Evolutionary conservation across 2,113 vertebrate species (phyloP).

Genomic region (Balaeniceps rex): DNA sequence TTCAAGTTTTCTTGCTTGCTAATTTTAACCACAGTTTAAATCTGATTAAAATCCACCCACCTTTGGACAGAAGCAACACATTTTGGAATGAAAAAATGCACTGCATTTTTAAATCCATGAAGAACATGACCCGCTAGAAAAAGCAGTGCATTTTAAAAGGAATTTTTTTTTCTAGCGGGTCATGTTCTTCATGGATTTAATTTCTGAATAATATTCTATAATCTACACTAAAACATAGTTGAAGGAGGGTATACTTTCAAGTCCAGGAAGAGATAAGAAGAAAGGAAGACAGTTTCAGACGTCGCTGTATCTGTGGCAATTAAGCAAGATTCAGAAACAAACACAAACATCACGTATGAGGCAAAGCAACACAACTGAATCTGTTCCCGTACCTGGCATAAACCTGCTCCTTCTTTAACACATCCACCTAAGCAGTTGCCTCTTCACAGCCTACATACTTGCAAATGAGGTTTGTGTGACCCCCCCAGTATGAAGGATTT

Average conservation of each 20-base stretch:
- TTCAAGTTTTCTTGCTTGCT: background rate
- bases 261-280: background rate
- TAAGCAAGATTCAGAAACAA: background rate
- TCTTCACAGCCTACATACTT: background rate
- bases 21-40: background rate
- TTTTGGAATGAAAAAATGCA: background rate
- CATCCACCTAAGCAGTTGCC: background rate
- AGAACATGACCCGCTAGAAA: too few relatives aligned
- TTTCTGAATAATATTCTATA: background rate
- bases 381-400: background rate
- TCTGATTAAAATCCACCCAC: background rate
- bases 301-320: background rate
- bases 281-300: background rate
- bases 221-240: background rate
- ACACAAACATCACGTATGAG: background rate
- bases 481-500: background rate
- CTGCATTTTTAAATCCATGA: background rate
- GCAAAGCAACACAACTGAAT: background rate
- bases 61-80: background rate
- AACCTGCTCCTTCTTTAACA: background rate
- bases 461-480: background rate
- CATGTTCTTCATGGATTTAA: background rate
- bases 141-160: too few relatives aligned
- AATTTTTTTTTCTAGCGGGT: background rate
- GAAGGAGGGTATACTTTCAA: background rate